Conservation (phyloP, 2,797 vertebrate species). For the Austrolebias charrua region DNA sequence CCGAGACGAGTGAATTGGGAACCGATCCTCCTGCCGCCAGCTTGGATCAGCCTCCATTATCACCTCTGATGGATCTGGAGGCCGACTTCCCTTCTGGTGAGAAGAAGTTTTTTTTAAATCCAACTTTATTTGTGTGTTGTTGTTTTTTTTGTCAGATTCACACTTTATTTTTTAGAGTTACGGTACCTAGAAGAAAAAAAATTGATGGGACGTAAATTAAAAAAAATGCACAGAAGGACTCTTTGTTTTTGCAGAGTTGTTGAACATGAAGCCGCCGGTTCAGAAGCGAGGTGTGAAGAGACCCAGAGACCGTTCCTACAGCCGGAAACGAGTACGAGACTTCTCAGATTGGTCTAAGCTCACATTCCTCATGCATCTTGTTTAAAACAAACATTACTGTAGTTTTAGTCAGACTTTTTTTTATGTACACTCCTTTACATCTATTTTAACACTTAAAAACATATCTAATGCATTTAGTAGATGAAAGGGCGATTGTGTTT, state of each 20-base stretch:
- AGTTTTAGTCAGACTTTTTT: too few species aligned
- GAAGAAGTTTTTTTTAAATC: conserved; percentile 23
- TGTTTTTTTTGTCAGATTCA: too few species aligned
- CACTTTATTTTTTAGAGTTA: too few species aligned
- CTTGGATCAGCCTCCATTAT: conserved; percentile 37
- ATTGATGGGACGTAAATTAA: background rate
- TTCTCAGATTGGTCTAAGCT: background rate
- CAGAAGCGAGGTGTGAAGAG: conserved; percentile 67
- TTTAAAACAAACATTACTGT: too few species aligned
- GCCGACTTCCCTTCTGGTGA: conserved; percentile 88
- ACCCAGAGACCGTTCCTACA: conserved; percentile 45
- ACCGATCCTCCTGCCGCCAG: conserved; percentile 49
- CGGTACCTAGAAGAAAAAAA: too few species aligned
- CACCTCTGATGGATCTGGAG: conserved; percentile 88
- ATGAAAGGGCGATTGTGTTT: too few species aligned
- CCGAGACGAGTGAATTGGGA: conserved; percentile 6
- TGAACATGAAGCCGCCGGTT: conserved; percentile 27
- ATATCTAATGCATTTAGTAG: too few species aligned
- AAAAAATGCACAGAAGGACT: background rate
- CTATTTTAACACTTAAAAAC: too few species aligned
- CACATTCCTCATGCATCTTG: background rate
- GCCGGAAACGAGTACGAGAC: conserved; percentile 61
- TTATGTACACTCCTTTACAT: too few species aligned
- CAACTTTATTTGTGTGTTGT: background rate
- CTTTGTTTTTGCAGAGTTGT: conserved; percentile 23